Evolutionary conservation across 1,140 invertebrate species (phyloP), one percentile per base, ranked within the genome.

Genomic region (Muscidifurax raptorellus): DNA sequence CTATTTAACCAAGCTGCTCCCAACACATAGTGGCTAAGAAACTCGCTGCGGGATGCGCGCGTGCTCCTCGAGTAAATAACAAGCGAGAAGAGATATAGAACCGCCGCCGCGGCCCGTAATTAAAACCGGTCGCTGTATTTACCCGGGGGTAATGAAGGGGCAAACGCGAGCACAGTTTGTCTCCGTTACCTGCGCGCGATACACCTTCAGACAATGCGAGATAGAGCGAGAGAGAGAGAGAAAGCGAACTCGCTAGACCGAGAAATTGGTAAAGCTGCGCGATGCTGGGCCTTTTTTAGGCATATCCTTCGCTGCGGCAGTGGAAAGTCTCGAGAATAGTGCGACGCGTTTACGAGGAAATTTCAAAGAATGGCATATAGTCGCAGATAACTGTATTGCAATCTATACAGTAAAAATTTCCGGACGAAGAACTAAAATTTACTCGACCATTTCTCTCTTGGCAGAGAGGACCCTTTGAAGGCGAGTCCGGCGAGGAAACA

Each of bases 81-180:
- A 91, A 92, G 89, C 88, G 89, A 88, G 87, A 89, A 90, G 90
- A 92, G 89, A 91, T 90, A 90, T 90, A 90, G 89, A 88, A 87
- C 88, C 87, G 32, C 71, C 36, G 40, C 5, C 44, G 84, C 85
- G 87, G 87, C 80, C 87, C 89, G 90, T 93, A 92, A 93, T 93
- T 93, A 92, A 93, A 93, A 93, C 90, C 90, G 86, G 88, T 90
- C 89, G 88, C 88, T 18, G 52, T 92, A 91, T 92, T 92, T 92
- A 92, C 90, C 87, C 88, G 89, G 86, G 88, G 89, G 90, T 92
- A 92, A 93, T 92, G 91, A 92, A 92, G 91, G 90, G 89, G 89
- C 89, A 91, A 92, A 91, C 30, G 90, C 89, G 90, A 90, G 90
- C 89, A 90, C 91, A 90, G 90, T 93, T 92, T 92, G 91, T 91